Evolutionary conservation across 35 echinoderm and acorn worm genomes (phyloP).

Genomic region (Ptychodera flava): DNA sequence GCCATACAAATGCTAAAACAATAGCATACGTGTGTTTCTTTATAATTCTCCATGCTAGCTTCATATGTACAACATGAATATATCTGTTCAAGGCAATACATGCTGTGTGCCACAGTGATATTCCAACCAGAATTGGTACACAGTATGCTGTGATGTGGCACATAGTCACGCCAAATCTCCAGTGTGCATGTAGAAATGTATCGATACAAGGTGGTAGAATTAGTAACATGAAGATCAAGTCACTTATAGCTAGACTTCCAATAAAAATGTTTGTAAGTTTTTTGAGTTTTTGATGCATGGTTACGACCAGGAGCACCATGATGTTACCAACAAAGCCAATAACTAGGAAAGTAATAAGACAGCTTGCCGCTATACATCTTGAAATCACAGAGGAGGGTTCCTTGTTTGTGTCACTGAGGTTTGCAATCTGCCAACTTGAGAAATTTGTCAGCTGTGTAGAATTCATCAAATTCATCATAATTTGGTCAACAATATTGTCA

Average conservation of each 20-base stretch:
- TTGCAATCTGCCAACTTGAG: not conserved
- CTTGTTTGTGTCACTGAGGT: not conserved
- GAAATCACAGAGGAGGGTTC: not conserved
- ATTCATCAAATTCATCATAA: too few species aligned
- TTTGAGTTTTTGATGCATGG: not conserved
- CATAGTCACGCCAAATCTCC: not conserved
- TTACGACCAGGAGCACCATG: not conserved
- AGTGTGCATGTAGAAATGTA: not conserved
- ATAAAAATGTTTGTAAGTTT: not conserved
- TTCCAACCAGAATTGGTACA: not conserved
- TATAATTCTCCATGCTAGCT: not conserved
- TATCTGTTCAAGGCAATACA: not conserved
- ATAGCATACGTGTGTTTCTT: not conserved
- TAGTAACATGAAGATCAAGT: not conserved
- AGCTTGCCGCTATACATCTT: not conserved
- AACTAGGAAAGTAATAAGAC: not conserved
- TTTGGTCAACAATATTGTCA: too few species aligned
- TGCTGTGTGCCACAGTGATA: not conserved
- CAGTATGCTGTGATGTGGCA: not conserved
- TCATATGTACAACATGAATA: not conserved
- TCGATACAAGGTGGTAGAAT: not conserved
- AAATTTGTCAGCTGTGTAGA: not conserved
- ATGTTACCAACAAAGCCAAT: not conserved
- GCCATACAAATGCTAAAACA: not conserved
- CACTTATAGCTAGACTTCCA: not conserved